Evolutionary conservation across 2,113 vertebrate genomes (phyloP), one percentile per base, ranked within the genome.

Genomic region (Melanerpes formicivorus): DNA sequence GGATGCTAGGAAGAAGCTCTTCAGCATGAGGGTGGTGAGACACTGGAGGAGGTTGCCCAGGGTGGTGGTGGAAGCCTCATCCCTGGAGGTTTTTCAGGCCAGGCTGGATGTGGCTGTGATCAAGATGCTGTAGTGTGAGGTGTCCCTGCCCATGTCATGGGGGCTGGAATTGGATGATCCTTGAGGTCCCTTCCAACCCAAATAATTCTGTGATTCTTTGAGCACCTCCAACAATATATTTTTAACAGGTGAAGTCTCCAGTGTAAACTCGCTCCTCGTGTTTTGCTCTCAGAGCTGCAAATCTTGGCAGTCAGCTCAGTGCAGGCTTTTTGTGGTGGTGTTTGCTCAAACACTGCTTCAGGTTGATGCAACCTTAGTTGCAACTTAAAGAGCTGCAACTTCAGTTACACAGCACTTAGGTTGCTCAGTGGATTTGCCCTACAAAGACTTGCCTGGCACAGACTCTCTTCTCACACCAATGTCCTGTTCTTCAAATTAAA

Each of bases 191-290:
- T 34, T 34, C 34, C 34, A 34, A 34, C 34, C 34, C 34, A 34
- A 34, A 34, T 34, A 34, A 7, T 34, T 34, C 34, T 34, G 34
- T 34, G 34, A 34, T 34, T 34, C 34, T 34, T 34, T 34, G 34
- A 44, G 12, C 62, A 42, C 4, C 9, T 55, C 48, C 30, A 59
- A 52, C 13, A 73, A 55, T 3, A 7, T 12, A 29, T 22, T 83
- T 79, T 37, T 42, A 37, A 48, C 17, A 62, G 22, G 6, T 32
- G 15, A 89, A 72, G 22, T 27, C 59, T 69, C 44, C 73, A 44
- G 11, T 9, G 30, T 19, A 58, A 84, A 70, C 19, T 85, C 27
- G 10, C 3, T 17, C 3, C 5, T 10, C 2, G 0, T 1, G 11
- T 40, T 80, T 80, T 63, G 32, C 32, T 73, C 16, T 77, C 25